Conservation (phyloP, 2,888 invertebrate species). For the Dyspetes luteomarginatus region DNA sequence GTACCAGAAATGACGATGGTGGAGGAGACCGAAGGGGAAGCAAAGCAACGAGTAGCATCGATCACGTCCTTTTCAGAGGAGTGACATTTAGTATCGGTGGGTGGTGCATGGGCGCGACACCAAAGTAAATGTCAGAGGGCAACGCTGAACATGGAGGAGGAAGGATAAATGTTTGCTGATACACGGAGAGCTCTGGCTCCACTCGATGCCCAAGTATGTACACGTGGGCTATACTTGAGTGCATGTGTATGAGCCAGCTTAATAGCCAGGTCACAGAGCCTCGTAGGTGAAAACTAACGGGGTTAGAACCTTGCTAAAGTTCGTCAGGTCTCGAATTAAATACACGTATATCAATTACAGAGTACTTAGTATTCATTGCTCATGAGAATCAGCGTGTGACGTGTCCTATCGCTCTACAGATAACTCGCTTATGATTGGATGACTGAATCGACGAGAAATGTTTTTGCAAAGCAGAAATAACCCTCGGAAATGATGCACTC, state of each 20-base stretch:
- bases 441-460: not conserved
- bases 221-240: not conserved
- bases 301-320: constrained; percentile 62
- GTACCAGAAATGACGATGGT: constrained; percentile 5
- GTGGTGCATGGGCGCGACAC: constrained; percentile 77
- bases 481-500: constrained; percentile 1
- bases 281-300: constrained; percentile 67
- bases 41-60: constrained; percentile 71
- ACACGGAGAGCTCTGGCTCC: constrained; percentile 25
- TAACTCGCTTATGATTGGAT: constrained; percentile 23
- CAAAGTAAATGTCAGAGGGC: constrained; percentile 76
- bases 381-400: constrained; percentile 50
- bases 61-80: constrained; percentile 76
- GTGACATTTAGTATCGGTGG: constrained; percentile 78
- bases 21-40: constrained; percentile 41
- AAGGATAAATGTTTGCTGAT: constrained; percentile 26
- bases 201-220: constrained; percentile 12
- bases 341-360: constrained; percentile 26
- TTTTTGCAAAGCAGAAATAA: constrained; percentile 36
- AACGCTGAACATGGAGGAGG: constrained; percentile 64
- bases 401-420: constrained; percentile 22
- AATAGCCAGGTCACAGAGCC: constrained; percentile 65
- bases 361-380: constrained; percentile 46
- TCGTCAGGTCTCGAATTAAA: constrained; percentile 24
- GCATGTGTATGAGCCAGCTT: constrained; percentile 55